Base-by-base conservation (phyloP, 2,888 invertebrate species). In the Conops quadrifasciatus region DNA sequence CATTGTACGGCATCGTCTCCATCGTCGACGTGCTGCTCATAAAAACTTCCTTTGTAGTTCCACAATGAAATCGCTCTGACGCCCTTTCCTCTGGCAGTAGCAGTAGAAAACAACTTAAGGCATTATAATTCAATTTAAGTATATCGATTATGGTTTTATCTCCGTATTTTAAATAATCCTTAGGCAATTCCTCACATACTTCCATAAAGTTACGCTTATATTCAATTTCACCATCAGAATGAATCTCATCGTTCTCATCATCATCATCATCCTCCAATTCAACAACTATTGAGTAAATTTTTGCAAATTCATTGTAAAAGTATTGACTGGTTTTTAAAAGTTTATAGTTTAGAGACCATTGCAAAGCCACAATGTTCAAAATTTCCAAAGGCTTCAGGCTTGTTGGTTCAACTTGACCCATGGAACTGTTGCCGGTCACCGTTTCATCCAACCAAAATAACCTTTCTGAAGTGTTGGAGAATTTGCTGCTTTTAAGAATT, bases 331-430 rank as follows among this genome's bases (percentile, higher is more conserved):
- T 80, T 73, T 82, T 83, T 1, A 84, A 75, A 13, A 86, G 77
- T 67, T 85, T 83, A 75, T 82, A 81, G 72, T 80, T 85, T n/a
- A 83, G 80, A 11, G 82, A 82, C 86, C 86, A 86, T 72, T 84
- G 83, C 15, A 83, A 74, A 0, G 83, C 80, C 0, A 82, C 78
- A 49, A 85, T 80, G 71, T 83, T 80, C 2, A 85, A 77, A 59
- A 82, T 81, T 65, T 85, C 81, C 2, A 78, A 75, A 1, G 82
- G 79, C 66, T 79, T 81, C 15, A 80, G 64, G 60, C 72, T 73
- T 2, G 19, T 2, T 4, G 15, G 15, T 26, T 58, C 58, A 26
- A 15, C 15, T 58, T 36, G 36, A 36, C 4, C 36, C 36, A 24
- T 58, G 1, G n/a, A 19, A 53, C n/a, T 15, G 3, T 28, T 58